Evolutionary conservation across 2,113 vertebrate genomes (phyloP).

Genomic region (Hystrix cristata): DNA sequence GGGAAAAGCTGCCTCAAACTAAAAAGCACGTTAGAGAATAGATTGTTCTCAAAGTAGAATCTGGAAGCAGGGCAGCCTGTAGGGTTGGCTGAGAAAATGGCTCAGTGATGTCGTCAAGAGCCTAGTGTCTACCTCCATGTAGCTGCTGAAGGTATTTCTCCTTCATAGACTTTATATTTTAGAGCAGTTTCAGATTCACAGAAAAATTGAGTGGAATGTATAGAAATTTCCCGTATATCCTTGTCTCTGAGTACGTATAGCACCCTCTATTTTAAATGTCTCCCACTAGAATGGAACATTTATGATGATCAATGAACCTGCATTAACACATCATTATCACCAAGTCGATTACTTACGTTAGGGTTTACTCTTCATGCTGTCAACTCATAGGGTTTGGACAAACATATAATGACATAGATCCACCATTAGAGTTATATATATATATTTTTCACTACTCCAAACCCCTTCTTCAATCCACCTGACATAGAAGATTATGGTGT

Average conservation of each 20-base stretch:
- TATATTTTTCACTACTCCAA: background rate
- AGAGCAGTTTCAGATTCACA: background rate
- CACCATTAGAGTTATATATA: background rate
- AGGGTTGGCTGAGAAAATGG: background rate
- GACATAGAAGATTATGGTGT: too few relatives aligned
- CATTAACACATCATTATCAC: background rate
- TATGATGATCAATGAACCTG: background rate
- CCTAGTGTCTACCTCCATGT: background rate
- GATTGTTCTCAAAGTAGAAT: background rate
- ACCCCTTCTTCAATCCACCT: fast-evolving
- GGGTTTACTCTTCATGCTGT: fast-evolving
- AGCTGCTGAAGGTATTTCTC: background rate
- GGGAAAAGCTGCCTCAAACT: background rate
- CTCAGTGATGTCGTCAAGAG: background rate
- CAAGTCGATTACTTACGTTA: background rate
- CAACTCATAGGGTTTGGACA: background rate
- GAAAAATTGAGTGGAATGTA: background rate
- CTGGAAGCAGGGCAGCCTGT: background rate
- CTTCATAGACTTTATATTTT: background rate
- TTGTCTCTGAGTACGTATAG: background rate
- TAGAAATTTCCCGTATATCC: background rate
- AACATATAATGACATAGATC: background rate
- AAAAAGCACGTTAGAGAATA: background rate
- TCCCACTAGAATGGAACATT: background rate
- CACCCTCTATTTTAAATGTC: background rate